Evolutionary conservation across 2,888 invertebrate species (phyloP).

Genomic region (Diarsia rubi): DNA sequence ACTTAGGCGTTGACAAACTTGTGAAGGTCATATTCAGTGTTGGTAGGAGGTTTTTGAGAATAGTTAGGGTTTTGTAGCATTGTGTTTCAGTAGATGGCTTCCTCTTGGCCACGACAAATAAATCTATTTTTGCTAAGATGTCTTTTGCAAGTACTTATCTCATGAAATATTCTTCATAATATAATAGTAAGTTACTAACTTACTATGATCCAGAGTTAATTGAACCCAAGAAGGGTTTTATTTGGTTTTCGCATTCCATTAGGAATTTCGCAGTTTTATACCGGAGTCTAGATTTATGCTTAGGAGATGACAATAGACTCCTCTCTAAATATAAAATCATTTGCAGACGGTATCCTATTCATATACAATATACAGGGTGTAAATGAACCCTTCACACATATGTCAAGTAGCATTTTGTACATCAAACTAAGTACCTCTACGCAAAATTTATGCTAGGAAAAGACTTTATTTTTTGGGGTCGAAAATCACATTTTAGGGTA

Average conservation of each 20-base stretch:
- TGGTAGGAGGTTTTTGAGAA: neutral
- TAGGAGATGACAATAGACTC: neutral
- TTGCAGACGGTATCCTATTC: neutral
- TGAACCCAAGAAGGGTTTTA: neutral
- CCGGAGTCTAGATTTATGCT: neutral
- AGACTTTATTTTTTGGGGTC: no score
- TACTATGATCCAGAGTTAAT: neutral
- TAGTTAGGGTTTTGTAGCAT: neutral
- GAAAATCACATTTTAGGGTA: no score
- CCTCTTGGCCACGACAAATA: neutral
- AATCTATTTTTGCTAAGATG: neutral
- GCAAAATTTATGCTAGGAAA: no score
- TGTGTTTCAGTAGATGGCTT: neutral
- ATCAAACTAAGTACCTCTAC: no score
- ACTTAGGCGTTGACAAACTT: neutral
- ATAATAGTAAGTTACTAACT: no score
- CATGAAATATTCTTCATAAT: neutral
- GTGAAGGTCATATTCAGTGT: neutral
- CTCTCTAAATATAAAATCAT: no score
- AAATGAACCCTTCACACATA: no score
- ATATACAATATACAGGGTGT: no score
- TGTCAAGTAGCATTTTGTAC: no score
- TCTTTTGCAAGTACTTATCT: neutral
- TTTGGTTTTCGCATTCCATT: neutral
- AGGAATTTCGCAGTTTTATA: neutral